Evolutionary conservation across 2,113 vertebrate species (phyloP).

Genomic region (Oxygymnocypris stewartii): DNA sequence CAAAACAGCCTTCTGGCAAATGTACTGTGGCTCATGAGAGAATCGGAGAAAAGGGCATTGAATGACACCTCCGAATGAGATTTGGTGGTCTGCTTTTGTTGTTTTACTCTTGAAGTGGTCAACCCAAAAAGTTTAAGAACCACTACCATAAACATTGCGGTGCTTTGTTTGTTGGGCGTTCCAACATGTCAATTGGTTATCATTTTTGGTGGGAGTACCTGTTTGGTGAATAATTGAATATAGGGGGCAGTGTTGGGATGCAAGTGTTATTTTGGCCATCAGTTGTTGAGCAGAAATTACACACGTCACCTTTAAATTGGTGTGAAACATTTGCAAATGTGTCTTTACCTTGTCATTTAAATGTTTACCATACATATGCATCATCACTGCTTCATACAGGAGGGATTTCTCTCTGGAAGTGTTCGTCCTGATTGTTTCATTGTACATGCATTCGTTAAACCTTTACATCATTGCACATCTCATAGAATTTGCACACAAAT

Average conservation of each 20-base stretch:
- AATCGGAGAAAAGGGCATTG: not conserved
- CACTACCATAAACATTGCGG: not conserved
- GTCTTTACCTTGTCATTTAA: slow-evolving; percentile 15
- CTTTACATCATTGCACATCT: slow-evolving; percentile 36
- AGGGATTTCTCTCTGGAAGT: slow-evolving; percentile 8
- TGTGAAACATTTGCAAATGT: not conserved
- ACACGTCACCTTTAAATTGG: slow-evolving; percentile 12
- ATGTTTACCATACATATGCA: not conserved
- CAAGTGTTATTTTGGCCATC: not conserved
- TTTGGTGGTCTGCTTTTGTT: not conserved
- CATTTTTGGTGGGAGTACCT: not conserved
- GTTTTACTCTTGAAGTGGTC: not conserved
- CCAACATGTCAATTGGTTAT: not conserved
- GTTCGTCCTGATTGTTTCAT: slow-evolving; percentile 20
- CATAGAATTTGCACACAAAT: slow-evolving; percentile 31
- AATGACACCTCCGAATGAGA: not conserved
- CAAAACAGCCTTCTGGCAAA: not conserved
- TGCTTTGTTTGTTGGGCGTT: not conserved
- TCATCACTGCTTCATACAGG: slow-evolving; percentile 11
- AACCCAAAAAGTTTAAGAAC: not conserved
- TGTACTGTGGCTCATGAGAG: not conserved
- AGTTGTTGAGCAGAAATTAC: too few relatives aligned
- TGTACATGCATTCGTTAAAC: slow-evolving; percentile 37
- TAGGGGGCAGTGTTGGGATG: not conserved
- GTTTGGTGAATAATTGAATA: not conserved